These are phyloP conservation scores for Chirona hameri DNA, from an alignment of 2,888 invertebrate genomes.

Conservation along the genomic window DNA sequence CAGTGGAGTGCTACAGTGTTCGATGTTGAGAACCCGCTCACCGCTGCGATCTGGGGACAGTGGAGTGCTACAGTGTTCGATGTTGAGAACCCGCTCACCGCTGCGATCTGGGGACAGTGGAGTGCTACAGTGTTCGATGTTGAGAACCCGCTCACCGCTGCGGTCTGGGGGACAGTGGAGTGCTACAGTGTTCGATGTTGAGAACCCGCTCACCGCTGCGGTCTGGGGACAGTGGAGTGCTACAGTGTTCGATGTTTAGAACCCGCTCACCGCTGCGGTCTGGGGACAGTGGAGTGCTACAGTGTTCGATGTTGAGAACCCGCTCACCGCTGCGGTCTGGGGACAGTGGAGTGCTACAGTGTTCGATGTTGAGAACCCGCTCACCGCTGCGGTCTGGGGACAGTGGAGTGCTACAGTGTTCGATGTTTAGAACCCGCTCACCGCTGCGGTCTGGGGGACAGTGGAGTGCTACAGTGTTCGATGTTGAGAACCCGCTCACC, in stretches of 20 bases:
- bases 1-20: no score
- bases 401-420: no score
- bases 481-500: slow-evolving; percentile 30
- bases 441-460: slow-evolving; percentile 43
- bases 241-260: no score
- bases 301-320: no score
- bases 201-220: slow-evolving; percentile 34
- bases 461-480: no score
- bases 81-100: slow-evolving; percentile 31
- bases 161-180: slow-evolving; percentile 45
- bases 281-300: no score
- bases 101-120: slow-evolving; percentile 45
- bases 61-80: no score
- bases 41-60: slow-evolving; percentile 44
- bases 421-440: slow-evolving; percentile 4
- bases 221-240: slow-evolving; percentile 47
- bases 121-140: no score
- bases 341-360: no score
- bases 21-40: slow-evolving; percentile 10
- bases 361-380: neutral
- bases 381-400: slow-evolving; percentile 44
- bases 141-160: slow-evolving; percentile 33
- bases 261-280: slow-evolving; percentile 36
- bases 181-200: no score
- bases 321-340: slow-evolving; percentile 41